Conservation (phyloP, 2,888 invertebrate genomes). For the Dichetophora obliterata region DNA sequence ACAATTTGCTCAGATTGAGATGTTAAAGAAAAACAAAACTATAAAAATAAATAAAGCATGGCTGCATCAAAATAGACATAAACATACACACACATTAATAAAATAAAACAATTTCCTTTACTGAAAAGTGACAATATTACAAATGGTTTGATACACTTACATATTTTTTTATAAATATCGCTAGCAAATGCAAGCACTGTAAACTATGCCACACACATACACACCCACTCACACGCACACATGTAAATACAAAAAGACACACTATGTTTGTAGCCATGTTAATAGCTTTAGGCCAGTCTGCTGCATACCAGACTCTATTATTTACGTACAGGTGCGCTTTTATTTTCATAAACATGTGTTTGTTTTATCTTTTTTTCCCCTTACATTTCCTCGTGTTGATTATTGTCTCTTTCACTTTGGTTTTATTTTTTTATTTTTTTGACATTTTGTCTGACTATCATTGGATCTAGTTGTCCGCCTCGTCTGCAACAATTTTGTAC, state of each 20-base stretch:
- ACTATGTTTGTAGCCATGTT: slow-evolving; percentile 7
- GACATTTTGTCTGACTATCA: neutral
- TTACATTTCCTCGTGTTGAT: neutral
- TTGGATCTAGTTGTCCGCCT: neutral
- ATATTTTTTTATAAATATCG: slow-evolving; percentile 18
- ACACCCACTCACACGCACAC: slow-evolving; percentile 8
- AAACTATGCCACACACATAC: slow-evolving; percentile 1
- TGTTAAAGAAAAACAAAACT: no score
- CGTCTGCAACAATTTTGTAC: neutral
- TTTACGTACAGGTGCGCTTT: slow-evolving; percentile 44
- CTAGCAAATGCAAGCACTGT: neutral
- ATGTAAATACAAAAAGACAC: neutral
- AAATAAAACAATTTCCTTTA: slow-evolving; percentile 10
- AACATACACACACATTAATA: neutral
- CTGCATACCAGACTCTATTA: slow-evolving; percentile 37
- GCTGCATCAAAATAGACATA: neutral
- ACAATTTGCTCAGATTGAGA: neutral
- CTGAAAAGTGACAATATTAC: slow-evolving; percentile 42
- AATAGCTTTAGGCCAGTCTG: slow-evolving; percentile 28
- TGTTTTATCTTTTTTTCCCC: neutral
- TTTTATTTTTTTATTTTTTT: no score
- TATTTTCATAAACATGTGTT: slow-evolving; percentile 34
- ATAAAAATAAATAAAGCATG: no score
- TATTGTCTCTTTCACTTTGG: slow-evolving; percentile 1
- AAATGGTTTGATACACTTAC: slow-evolving; percentile 6